Conservation (phyloP, 2,113 vertebrate species). For the Tretioscincus oriximinensis region DNA sequence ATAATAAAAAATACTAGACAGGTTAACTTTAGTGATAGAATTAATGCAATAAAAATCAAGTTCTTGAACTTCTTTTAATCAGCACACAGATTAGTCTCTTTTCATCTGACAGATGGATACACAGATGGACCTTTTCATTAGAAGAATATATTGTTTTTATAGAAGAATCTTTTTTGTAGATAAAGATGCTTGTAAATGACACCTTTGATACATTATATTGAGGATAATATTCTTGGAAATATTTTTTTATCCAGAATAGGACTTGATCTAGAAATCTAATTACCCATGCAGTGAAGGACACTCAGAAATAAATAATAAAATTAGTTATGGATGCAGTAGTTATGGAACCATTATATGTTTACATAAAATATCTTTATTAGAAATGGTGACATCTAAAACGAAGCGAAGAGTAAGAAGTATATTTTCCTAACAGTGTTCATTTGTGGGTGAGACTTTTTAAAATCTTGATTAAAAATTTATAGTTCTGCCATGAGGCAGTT, state of each 20-base stretch:
- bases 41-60: too few species aligned
- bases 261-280: not conserved
- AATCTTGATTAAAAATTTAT: conserved; percentile 4
- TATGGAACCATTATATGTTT: not conserved
- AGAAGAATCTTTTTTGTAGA: too few species aligned
- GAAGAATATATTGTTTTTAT: too few species aligned
- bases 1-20: too few species aligned
- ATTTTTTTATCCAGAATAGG: not conserved
- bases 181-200: not conserved
- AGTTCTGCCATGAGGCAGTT: not conserved
- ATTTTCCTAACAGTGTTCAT: not conserved
- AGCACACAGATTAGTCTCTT: too few species aligned
- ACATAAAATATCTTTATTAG: not conserved
- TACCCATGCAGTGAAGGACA: not conserved
- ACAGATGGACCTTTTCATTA: too few species aligned
- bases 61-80: too few species aligned
- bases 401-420: not conserved
- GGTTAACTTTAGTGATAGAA: too few species aligned
- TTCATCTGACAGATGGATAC: too few species aligned
- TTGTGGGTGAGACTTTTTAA: not conserved
- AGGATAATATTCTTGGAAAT: not conserved
- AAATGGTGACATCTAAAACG: not conserved
- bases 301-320: not conserved
- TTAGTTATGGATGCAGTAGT: not conserved
- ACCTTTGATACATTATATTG: not conserved